Conservation (phyloP, 2,888 invertebrate genomes). For the Caenorhabditis sp. region DNA sequence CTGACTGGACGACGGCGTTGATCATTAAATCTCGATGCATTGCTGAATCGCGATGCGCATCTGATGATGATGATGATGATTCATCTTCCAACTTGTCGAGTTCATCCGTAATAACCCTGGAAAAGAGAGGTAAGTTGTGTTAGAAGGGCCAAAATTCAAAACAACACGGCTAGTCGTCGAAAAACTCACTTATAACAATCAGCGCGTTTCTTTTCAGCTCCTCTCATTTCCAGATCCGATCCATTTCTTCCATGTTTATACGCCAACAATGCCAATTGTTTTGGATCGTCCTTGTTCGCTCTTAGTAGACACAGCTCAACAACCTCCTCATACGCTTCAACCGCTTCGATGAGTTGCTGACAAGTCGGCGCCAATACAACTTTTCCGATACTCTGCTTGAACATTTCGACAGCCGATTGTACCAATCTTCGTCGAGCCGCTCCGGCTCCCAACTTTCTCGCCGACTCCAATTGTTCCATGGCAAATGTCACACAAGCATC, state of each 20-base stretch:
- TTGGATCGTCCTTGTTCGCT: conserved; percentile 87
- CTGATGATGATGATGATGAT: conserved; percentile 15
- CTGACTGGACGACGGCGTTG: conserved; percentile 73
- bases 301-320: conserved; percentile 86
- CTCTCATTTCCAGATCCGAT: conserved; percentile 36
- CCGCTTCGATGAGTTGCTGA: conserved; percentile 45
- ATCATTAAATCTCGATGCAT: conserved; percentile 76
- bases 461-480: conserved; percentile 57
- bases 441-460: conserved; percentile 38
- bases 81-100: conserved; percentile 30
- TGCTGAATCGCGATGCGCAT: conserved; percentile 20
- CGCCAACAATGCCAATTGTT: conserved; percentile 85
- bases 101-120: conserved; percentile 40
- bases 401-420: conserved; percentile 48
- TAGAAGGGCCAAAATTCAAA: too few relatives aligned
- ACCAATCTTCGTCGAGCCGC: conserved; percentile 43
- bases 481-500: conserved; percentile 58
- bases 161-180: not conserved
- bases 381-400: conserved; percentile 59
- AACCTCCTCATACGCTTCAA: conserved; percentile 85
- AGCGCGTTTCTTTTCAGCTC: conserved; percentile 28
- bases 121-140: not conserved
- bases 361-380: conserved; percentile 50
- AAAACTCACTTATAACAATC: conserved; percentile 33
- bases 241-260: conserved; percentile 74